Conservation (phyloP, 2,888 invertebrate genomes). For the Charanyca ferruginea region DNA sequence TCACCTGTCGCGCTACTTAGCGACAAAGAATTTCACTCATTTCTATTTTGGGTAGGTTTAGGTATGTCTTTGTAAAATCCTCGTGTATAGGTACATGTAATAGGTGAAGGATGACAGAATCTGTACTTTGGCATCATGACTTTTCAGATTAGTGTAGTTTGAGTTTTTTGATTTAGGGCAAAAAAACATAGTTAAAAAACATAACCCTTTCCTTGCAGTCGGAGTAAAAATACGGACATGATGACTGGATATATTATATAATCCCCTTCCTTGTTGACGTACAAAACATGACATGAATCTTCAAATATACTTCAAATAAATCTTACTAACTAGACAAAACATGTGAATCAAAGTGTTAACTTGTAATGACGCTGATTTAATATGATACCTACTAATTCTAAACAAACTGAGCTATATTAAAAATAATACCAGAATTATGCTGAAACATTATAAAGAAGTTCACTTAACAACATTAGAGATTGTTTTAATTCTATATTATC, state of each 20-base stretch:
- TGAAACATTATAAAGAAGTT: neutral
- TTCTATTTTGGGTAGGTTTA: slow-evolving; percentile 27
- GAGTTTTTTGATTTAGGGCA: neutral
- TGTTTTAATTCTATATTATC: neutral
- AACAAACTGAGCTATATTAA: neutral
- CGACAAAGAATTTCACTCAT: slow-evolving; percentile 39
- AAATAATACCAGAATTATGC: no score
- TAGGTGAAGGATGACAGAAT: neutral
- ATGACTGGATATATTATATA: neutral
- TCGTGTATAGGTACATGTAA: neutral
- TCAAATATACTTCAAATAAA: slow-evolving; percentile 29
- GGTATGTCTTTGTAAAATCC: neutral
- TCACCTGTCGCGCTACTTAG: slow-evolving; percentile 66
- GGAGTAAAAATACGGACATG: neutral
- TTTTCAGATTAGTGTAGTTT: neutral
- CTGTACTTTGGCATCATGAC: neutral
- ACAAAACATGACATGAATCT: slow-evolving; percentile 9
- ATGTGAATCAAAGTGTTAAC: slow-evolving; percentile 19
- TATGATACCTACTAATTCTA: neutral
- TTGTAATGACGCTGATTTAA: slow-evolving; percentile 9
- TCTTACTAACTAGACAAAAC: slow-evolving; percentile 34
- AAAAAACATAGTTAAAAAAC: neutral
- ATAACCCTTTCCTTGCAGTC: no score
- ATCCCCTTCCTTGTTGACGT: slow-evolving; percentile 4
- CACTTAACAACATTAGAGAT: neutral